These are phyloP conservation scores for Cephus nigrinus DNA, from an alignment of 2,888 invertebrate species.

Conservation along the genomic window DNA sequence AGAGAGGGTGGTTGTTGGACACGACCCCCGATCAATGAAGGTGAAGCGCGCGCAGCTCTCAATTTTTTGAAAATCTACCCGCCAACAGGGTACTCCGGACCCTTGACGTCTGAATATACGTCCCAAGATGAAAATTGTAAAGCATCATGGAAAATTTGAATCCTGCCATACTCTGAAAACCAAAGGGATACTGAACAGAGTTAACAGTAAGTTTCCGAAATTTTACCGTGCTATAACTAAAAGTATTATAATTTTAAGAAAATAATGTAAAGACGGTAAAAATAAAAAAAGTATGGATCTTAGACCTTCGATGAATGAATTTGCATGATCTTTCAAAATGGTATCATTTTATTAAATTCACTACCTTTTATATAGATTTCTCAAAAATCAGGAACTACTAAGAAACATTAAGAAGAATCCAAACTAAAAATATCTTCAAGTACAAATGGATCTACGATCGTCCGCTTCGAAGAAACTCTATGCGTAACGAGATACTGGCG, in stretches of 20 bases:
- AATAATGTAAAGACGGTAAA: neutral
- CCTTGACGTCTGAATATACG: neutral
- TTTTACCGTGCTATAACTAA: neutral
- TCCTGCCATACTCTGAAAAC: neutral
- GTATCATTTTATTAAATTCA: neutral
- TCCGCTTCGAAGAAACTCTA: neutral
- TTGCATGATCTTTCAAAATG: neutral
- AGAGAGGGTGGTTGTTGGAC: conserved; percentile 47
- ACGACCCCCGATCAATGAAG: conserved; percentile 61
- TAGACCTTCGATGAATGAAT: neutral
- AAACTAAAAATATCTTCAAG: neutral
- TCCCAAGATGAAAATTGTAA: neutral
- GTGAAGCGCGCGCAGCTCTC: conserved; percentile 60
- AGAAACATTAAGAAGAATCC: neutral
- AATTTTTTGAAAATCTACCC: conserved; percentile 63
- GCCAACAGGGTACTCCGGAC: conserved; percentile 50
- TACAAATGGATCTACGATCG: neutral
- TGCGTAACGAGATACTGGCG: conserved; percentile 45
- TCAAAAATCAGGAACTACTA: neutral
- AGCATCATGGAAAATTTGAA: conserved; percentile 1
- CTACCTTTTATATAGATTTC: neutral
- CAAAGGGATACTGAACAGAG: neutral
- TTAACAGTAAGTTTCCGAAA: neutral
- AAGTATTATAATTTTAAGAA: neutral
- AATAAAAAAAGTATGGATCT: neutral